Percentiles rank a stretch among this genome's conserved stretches.
Conservation (phyloP, 2,888 invertebrate genomes). For the Drosophila phalerata region DNA sequence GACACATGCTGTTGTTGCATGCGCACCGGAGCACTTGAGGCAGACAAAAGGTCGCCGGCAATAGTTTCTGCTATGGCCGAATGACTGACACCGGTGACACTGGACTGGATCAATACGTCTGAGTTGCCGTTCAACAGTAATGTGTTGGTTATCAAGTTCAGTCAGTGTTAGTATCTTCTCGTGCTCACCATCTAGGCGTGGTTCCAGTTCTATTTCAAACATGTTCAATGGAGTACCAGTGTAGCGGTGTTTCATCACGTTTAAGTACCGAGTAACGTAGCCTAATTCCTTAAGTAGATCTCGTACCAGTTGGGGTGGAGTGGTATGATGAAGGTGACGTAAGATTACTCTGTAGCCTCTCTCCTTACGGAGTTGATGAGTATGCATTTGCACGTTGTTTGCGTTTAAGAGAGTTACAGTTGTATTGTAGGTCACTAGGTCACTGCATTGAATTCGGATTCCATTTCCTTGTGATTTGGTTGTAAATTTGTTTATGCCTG, state of each 20-base stretch:
- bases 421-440: too few species aligned
- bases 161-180: background rate
- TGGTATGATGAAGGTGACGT: too few species aligned
- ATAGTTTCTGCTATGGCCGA: conserved; percentile 7
- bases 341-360: too few species aligned
- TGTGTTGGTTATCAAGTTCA: background rate
- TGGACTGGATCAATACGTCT: background rate
- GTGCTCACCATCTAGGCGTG: background rate
- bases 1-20: background rate
- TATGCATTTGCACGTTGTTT: too few species aligned
- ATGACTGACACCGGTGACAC: conserved; percentile 2
- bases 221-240: background rate
- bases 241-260: background rate
- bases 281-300: too few species aligned
- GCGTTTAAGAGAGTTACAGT: too few species aligned
- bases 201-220: background rate
- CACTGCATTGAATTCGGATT: too few species aligned
- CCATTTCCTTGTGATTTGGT: too few species aligned
- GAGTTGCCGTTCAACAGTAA: background rate
- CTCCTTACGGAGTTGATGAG: too few species aligned
- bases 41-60: background rate
- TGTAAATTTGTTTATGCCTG: too few species aligned
- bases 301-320: too few species aligned
- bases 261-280: too few species aligned
- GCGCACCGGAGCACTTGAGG: background rate